phyloP scores from a whole-genome alignment of 1,140 invertebrate species.

The Aphaenogaster rudis region DNA sequence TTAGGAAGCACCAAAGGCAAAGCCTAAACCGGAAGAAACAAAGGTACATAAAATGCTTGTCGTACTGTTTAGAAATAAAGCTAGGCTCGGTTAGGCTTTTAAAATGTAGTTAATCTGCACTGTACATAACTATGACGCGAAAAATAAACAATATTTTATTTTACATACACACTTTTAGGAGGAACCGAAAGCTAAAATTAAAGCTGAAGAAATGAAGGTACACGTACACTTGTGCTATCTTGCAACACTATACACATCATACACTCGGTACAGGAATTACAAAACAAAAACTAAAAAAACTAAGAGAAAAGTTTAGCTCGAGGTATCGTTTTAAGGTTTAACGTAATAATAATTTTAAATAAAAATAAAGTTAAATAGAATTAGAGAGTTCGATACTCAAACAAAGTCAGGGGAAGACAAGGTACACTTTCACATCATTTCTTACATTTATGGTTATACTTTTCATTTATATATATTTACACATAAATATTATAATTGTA shows the following conservation, averaged over 20 bases:
- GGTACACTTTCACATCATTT: conserved; percentile 38
- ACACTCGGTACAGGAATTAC: neutral
- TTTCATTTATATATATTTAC: neutral
- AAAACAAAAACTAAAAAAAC: no score
- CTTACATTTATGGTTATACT: neutral
- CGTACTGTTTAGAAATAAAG: neutral
- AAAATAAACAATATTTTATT: neutral
- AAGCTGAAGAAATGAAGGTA: conserved; percentile 82
- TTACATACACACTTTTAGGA: conserved; percentile 68
- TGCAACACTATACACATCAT: neutral
- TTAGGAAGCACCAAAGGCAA: conserved; percentile 39
- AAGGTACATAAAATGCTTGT: conserved; percentile 74
- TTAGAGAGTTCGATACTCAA: neutral
- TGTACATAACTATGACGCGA: neutral
- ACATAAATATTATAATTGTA: neutral
- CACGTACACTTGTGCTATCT: conserved; percentile 55
- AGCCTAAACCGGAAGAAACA: conserved; percentile 58
- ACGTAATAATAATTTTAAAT: neutral
- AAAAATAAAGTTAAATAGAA: conserved; percentile 3
- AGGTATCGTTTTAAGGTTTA: neutral
- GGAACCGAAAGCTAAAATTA: conserved; percentile 77
- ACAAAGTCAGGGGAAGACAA: conserved; percentile 64
- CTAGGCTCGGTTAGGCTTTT: neutral
- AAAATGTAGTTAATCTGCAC: neutral
- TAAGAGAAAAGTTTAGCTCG: neutral